Base-by-base conservation (phyloP, 1,140 invertebrate genomes). In the Trigoniulus corallinus region DNA sequence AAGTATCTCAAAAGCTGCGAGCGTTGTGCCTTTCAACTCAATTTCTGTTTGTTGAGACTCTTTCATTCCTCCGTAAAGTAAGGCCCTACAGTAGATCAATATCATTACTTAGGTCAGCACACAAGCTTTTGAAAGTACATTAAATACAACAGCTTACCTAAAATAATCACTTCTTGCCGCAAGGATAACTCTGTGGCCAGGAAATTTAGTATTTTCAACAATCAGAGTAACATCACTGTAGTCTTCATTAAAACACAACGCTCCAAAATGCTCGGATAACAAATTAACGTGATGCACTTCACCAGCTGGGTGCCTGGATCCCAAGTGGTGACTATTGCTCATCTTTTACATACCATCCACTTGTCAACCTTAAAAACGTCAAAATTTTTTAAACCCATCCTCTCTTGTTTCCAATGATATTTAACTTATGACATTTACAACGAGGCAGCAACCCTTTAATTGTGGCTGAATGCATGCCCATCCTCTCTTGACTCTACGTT, bases 81-180 rank as follows among this genome's bases (percentile, higher is more conserved):
- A 67, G 47, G 85, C 81, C 59, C 79, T 79, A 57, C 45, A 63
- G 56, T 54, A 53, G 54, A 40, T n/a, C n/a, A n/a, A n/a, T n/a
- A n/a, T n/a, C n/a, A n/a, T n/a, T n/a, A n/a, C n/a, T n/a, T n/a
- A n/a, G n/a, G n/a, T n/a, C n/a, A 53, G 50, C 47, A 45, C 22
- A 56, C 29, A 40, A 26, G 45, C 3, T 47, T 25, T 41, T 1
- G 50, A 34, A 55, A 48, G 25, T 26, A 13, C 23, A 25, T 4
- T 27, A 29, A 49, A 51, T 40, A 2, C 15, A 55, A 24, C 1
- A 47, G 18, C 15, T 18, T 39, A 78, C 74, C 88, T 74, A 67
- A 97, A 97, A 70, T 96, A 98, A 59, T 95, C 82, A 62, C 88
- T 94, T 56, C 93, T 74, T 10, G 88, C 83, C 1, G 93, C 93